Evolutionary conservation across 1,140 invertebrate genomes (phyloP).

Genomic region (Diorhabda carinulata): DNA sequence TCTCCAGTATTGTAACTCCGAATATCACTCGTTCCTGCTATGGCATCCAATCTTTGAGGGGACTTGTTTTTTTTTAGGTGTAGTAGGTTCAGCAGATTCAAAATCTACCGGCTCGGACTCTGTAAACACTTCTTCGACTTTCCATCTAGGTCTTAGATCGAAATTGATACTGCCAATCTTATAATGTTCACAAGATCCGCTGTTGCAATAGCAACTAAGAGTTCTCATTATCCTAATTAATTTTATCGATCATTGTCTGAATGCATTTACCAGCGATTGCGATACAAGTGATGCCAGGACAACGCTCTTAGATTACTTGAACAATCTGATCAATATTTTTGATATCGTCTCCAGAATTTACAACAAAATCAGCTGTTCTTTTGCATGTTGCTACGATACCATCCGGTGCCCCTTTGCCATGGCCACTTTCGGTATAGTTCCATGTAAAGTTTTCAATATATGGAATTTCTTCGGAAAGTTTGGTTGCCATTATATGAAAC

Average conservation of each 20-base stretch:
- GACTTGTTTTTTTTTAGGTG: no score
- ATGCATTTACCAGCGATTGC: conserved; percentile 7
- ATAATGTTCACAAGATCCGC: no score
- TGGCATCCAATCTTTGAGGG: no score
- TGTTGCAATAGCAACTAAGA: no score
- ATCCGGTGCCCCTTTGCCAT: neutral
- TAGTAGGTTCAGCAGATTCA: no score
- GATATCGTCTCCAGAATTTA: conserved; percentile 14
- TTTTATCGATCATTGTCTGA: conserved; percentile 5
- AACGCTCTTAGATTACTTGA: conserved; percentile 11
- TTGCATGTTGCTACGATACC: neutral
- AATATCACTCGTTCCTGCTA: no score
- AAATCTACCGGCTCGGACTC: no score
- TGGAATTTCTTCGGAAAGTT: conserved; percentile 2
- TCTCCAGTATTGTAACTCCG: no score
- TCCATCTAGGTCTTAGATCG: no score
- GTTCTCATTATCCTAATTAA: neutral
- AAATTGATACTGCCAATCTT: no score
- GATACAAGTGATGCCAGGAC: conserved; percentile 5
- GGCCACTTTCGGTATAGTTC: conserved; percentile 8
- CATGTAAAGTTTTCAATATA: conserved; percentile 2
- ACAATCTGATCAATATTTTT: conserved; percentile 20
- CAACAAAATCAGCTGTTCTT: neutral
- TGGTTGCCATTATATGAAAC: conserved; percentile 2
- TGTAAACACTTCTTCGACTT: no score